These are phyloP conservation scores for Globodera rostochiensis DNA, from an alignment of 1,140 invertebrate genomes.

Conservation along the genomic window DNA sequence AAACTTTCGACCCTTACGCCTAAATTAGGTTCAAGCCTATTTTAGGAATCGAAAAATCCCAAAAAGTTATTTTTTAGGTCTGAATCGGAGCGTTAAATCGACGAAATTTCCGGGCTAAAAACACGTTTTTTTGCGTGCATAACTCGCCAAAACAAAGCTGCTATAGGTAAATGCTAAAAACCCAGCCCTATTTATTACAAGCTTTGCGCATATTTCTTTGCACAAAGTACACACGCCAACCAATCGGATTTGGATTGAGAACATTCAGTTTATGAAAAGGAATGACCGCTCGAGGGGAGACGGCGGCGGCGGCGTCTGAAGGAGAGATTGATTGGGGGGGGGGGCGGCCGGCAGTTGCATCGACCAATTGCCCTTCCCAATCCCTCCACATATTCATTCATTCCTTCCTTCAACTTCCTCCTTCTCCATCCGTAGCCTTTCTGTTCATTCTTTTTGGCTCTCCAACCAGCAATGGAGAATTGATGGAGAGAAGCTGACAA, in stretches of 20 bases:
- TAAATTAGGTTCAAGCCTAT: too few species aligned
- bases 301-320: too few species aligned
- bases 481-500: background rate
- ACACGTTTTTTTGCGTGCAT: too few species aligned
- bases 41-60: too few species aligned
- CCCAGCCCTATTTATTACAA: too few species aligned
- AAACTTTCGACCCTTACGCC: too few species aligned
- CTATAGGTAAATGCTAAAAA: too few species aligned
- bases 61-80: too few species aligned
- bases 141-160: too few species aligned
- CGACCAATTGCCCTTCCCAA: background rate
- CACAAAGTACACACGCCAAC: background rate
- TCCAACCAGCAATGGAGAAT: background rate
- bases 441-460: background rate
- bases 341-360: too few species aligned
- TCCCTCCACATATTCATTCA: background rate
- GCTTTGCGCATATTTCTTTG: background rate
- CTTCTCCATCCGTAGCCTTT: background rate
- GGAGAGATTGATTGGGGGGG: background rate
- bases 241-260: background rate
- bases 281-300: background rate
- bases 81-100: too few species aligned
- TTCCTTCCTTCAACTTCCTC: background rate
- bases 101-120: too few species aligned
- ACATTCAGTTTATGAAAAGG: background rate